A percentile compares a stretch with the other conserved stretches of the same genome.
Evolutionary conservation across 1,140 invertebrate genomes (phyloP).

Genomic region (Drosophila setifemur): DNA sequence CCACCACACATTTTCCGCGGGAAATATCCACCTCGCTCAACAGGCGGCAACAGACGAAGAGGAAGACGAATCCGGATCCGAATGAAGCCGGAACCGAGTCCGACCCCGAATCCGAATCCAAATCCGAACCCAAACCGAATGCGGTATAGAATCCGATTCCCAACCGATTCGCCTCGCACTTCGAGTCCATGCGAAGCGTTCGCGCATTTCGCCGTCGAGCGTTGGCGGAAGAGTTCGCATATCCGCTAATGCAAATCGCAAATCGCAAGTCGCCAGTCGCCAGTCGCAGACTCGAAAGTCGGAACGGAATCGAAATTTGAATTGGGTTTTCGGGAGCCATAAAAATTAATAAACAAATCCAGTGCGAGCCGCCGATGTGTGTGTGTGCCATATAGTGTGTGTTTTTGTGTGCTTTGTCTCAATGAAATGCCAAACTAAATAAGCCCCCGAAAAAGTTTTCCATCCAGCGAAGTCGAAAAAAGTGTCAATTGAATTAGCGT

Average conservation of each 20-base stretch:
- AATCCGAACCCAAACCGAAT: conserved; percentile 17
- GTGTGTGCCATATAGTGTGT: conserved; percentile 14
- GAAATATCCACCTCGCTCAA: conserved; percentile 8
- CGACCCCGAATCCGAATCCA: conserved; percentile 20
- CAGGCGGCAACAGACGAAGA: conserved; percentile 8
- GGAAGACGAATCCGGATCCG: conserved; percentile 1
- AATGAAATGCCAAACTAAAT: conserved; percentile 59
- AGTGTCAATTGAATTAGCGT: conserved; percentile 79
- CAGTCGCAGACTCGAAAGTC: conserved; percentile 23
- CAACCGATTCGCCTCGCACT: conserved; percentile 10
- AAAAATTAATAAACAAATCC: conserved; percentile 40
- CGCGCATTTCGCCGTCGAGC: conserved; percentile 76
- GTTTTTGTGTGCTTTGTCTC: conserved; percentile 38
- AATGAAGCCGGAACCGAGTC: conserved; percentile 9
- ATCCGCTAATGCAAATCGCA: conserved; percentile 14
- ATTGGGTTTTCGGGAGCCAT: conserved; percentile 12
- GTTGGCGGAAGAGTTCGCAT: conserved; percentile 73
- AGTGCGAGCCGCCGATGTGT: conserved; percentile 22
- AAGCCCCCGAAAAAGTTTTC: conserved; percentile 65
- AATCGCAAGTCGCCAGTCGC: too few species aligned
- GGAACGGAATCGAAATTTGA: conserved; percentile 13
- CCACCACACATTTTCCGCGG: conserved; percentile 5
- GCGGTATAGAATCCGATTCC: conserved; percentile 14
- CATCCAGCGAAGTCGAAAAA: conserved; percentile 36
- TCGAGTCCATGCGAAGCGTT: conserved; percentile 56